Percentiles rank a stretch among this genome's conserved stretches.
Evolutionary conservation across 1,140 invertebrate species (phyloP).

Genomic region (Hylyphantes graminicola): DNA sequence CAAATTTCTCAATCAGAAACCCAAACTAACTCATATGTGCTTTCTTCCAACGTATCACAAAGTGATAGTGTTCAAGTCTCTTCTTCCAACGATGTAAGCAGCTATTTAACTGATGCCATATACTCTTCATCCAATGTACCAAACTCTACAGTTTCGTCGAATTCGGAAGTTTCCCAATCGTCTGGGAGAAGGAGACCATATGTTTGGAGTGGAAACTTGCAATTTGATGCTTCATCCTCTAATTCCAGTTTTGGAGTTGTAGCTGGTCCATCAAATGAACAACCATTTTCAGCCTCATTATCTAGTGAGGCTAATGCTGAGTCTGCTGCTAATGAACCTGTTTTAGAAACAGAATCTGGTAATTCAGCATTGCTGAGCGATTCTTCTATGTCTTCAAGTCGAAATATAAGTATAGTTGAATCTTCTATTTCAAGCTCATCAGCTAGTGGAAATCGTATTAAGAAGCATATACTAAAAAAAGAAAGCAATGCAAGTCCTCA

Average conservation of each 20-base stretch:
- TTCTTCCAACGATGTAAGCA: slow-evolving; percentile 26
- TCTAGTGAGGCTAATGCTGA: background rate
- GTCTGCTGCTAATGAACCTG: background rate
- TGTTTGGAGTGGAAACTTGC: background rate
- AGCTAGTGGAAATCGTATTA: too few species aligned
- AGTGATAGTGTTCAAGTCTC: slow-evolving; percentile 19
- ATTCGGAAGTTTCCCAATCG: slow-evolving; percentile 32
- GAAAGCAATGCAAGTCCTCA: too few species aligned
- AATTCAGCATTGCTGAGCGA: background rate
- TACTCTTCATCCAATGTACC: slow-evolving; percentile 26
- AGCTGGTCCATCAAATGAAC: background rate
- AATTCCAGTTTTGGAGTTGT: background rate
- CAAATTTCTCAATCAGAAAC: slow-evolving; percentile 31
- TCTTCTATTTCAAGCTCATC: background rate
- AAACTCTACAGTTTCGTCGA: slow-evolving; percentile 13
- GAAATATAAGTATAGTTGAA: slow-evolving; percentile 5
- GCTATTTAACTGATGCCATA: slow-evolving; percentile 14
- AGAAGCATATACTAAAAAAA: too few species aligned
- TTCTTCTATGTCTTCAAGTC: background rate
- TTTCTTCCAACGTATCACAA: background rate
- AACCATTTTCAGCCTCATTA: background rate
- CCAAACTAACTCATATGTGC: background rate
- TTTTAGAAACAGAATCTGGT: background rate
- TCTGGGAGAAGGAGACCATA: background rate
- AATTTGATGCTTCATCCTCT: background rate